Base-by-base conservation (phyloP, 2,113 vertebrate genomes). In the Ceuthmochares aereus region DNA sequence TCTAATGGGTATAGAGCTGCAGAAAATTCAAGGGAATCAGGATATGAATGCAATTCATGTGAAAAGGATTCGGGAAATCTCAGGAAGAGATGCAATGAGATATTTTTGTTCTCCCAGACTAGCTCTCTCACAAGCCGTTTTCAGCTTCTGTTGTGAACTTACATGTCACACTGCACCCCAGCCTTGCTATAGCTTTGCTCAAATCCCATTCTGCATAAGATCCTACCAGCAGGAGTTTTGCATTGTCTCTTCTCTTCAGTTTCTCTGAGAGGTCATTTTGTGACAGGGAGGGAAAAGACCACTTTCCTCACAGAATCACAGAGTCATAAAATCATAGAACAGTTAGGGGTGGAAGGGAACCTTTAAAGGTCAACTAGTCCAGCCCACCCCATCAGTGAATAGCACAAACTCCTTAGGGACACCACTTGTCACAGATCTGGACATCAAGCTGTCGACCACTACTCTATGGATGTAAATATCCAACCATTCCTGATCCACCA, bases 161-260 rank as follows among this genome's bases (percentile, higher is more conserved):
- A 6, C 0, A 5, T 10, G 32, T 63, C 54, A 47, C 1, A 0
- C 3, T 54, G 22, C 68, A 84, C 22, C 26, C 14, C 54, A 62
- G 62, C n/a, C 15, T 43, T 49, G 12, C 15, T 51, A 12, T 2
- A 62, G 63, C 42, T 54, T 81, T 68, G 69, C 69, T 42, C 49
- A 58, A 29, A 67, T 52, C n/a, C 63, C 16, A 29, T 51, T 36
- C 62, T 34, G 56, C 52, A 62, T 0, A 2, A 51, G 36, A 60
- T 36, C 40, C 40, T 32, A 60, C 29, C 29, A 47, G 26, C 0
- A 2, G 20, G 17, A 76, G 40, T 19, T 32, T 30, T 69, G 23
- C 23, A 34, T 27, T 34, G 7, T 43, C 37, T 74, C 36, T 34
- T 75, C 82, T 32, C 29, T 56, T 11, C 67, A 59, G n/a, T 49